A percentile compares a stretch with the other conserved stretches of the same genome.
phyloP scores from a whole-genome alignment of 2,113 vertebrate species.

The Cairina moschata region DNA sequence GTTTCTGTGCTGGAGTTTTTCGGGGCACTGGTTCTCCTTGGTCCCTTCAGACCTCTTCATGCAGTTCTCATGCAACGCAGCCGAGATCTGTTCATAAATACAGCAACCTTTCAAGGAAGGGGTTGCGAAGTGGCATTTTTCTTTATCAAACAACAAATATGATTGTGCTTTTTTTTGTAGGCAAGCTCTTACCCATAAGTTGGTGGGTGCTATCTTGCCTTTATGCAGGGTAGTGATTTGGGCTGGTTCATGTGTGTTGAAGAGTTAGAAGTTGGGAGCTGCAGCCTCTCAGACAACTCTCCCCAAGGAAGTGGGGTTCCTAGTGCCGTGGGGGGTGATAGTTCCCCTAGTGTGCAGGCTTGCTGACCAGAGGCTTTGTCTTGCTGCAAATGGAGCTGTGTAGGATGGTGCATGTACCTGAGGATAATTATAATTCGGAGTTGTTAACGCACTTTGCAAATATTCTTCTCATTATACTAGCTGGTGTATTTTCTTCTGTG shows the following conservation, averaged over 20 bases:
- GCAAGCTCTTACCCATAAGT: not conserved
- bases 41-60: not conserved
- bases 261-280: not conserved
- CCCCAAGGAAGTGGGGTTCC: not conserved
- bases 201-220: not conserved
- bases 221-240: not conserved
- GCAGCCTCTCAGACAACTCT: not conserved
- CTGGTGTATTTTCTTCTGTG: not conserved
- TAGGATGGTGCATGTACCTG: not conserved
- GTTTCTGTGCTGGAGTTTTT: not conserved
- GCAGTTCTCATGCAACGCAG: rapidly evolving
- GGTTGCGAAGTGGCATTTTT: not conserved
- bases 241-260: not conserved
- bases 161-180: not conserved
- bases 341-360: not conserved
- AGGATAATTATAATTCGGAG: not conserved
- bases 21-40: not conserved
- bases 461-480: not conserved
- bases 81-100: not conserved
- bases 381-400: not conserved
- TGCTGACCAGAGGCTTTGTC: not conserved
- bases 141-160: not conserved
- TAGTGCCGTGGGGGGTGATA: not conserved
- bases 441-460: not conserved
- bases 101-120: not conserved